These are phyloP conservation scores for Agriopis marginaria DNA, from an alignment of 2,888 invertebrate species.

Conservation along the genomic window DNA sequence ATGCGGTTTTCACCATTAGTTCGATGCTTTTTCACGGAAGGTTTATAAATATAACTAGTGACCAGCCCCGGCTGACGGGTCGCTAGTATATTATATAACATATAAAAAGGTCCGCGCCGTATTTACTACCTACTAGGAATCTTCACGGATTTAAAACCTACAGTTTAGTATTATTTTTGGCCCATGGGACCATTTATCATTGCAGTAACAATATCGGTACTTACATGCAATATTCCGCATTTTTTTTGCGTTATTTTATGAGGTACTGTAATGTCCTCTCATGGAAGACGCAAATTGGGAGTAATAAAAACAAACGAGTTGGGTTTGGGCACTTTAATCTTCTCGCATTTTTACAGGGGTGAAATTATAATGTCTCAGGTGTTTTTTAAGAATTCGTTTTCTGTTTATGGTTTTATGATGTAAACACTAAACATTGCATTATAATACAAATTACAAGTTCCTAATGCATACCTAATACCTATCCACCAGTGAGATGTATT, in stretches of 20 bases:
- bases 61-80: too few relatives aligned
- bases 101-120: too few relatives aligned
- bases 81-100: too few relatives aligned
- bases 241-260: constrained; percentile 12
- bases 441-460: background rate
- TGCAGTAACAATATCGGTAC: background rate
- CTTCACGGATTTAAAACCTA: too few relatives aligned
- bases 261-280: constrained; percentile 16
- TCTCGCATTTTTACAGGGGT: constrained; percentile 26
- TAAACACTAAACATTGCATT: background rate
- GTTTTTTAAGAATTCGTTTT: constrained; percentile 27
- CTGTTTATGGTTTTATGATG: constrained; percentile 17
- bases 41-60: too few relatives aligned
- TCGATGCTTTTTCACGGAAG: too few relatives aligned
- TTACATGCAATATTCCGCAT: constrained; percentile 3
- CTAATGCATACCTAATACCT: too few relatives aligned
- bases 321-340: constrained; percentile 34
- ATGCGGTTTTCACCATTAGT: too few relatives aligned
- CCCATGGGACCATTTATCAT: background rate
- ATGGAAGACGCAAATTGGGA: constrained; percentile 24
- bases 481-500: too few relatives aligned
- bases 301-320: constrained; percentile 34
- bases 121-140: too few relatives aligned
- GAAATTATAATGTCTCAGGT: constrained; percentile 34
- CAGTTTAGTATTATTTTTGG: background rate